These are phyloP conservation scores for Salvelinus fontinalis DNA, from an alignment of 2,113 vertebrate genomes.

Conservation along the genomic window DNA sequence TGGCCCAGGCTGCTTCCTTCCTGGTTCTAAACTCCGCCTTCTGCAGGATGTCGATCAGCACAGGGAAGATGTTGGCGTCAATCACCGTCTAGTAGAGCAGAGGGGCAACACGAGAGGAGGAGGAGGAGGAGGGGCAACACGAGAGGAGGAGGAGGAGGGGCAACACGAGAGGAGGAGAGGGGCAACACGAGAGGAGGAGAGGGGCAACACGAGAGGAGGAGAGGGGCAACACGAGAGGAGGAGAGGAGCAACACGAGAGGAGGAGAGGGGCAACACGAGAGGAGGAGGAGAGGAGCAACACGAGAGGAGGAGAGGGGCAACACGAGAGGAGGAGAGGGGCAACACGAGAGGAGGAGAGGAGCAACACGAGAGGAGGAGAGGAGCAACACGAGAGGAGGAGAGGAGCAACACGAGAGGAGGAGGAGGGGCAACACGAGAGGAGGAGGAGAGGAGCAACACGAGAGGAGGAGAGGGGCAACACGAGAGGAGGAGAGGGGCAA, in stretches of 20 bases:
- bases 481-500: too few species aligned
- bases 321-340: conserved; percentile 9
- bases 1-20: conserved; percentile 98
- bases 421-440: too few species aligned
- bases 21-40: conserved; percentile 97
- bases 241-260: conserved; percentile 18
- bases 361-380: neutral
- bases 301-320: conserved; percentile 15
- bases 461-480: too few species aligned
- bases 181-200: conserved; percentile 17
- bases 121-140: conserved; percentile 17
- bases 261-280: conserved; percentile 1
- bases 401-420: too few species aligned
- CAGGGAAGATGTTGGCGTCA: conserved; percentile 96
- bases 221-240: conserved; percentile 10
- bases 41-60: conserved; percentile 96
- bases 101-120: conserved; percentile 12
- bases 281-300: conserved; percentile 15
- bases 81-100: conserved; percentile 84
- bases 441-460: too few species aligned
- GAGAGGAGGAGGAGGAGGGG: conserved; percentile 12
- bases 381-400: too few species aligned
- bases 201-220: conserved; percentile 9
- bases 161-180: conserved; percentile 14
- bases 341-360: conserved; percentile 15